These are phyloP conservation scores for Megaustenia siamemsis DNA, from an alignment of 2,888 invertebrate species.

Conservation along the genomic window DNA sequence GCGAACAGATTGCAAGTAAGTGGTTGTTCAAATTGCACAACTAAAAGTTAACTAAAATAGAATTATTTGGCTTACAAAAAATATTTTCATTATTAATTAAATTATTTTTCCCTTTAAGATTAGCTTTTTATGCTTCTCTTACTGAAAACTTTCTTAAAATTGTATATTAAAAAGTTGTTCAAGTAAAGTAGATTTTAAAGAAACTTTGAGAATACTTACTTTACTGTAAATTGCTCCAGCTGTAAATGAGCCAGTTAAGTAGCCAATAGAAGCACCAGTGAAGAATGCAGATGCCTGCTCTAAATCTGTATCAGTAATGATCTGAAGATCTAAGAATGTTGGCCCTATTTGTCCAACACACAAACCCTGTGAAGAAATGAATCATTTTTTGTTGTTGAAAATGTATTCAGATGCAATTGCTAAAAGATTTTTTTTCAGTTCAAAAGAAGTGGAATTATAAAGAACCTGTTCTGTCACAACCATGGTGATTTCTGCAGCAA, in stretches of 20 bases:
- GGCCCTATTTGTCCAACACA: constrained; percentile 79
- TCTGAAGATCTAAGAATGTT: constrained; percentile 76
- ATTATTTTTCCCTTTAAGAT: too few species aligned
- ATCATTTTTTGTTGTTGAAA: neutral
- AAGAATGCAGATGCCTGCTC: constrained; percentile 76
- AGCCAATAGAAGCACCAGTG: constrained; percentile 78
- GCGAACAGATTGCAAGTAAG: too few species aligned
- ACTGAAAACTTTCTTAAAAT: too few species aligned
- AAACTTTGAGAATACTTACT: constrained; percentile 17
- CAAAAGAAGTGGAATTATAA: neutral
- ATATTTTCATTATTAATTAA: too few species aligned
- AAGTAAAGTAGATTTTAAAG: too few species aligned
- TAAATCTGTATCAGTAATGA: constrained; percentile 72
- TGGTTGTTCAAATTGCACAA: too few species aligned
- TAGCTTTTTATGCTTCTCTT: too few species aligned
- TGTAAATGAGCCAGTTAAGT: constrained; percentile 78
- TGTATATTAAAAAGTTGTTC: too few species aligned
- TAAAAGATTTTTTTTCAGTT: neutral
- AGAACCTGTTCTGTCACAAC: neutral
- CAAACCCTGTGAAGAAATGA: constrained; percentile 74
- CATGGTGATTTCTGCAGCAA: too few species aligned
- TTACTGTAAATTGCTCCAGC: constrained; percentile 71
- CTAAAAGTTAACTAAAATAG: too few species aligned
- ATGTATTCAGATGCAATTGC: neutral
- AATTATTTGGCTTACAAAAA: too few species aligned